phyloP scores from a whole-genome alignment of 1,140 invertebrate species.

The Nomia melanderi region DNA sequence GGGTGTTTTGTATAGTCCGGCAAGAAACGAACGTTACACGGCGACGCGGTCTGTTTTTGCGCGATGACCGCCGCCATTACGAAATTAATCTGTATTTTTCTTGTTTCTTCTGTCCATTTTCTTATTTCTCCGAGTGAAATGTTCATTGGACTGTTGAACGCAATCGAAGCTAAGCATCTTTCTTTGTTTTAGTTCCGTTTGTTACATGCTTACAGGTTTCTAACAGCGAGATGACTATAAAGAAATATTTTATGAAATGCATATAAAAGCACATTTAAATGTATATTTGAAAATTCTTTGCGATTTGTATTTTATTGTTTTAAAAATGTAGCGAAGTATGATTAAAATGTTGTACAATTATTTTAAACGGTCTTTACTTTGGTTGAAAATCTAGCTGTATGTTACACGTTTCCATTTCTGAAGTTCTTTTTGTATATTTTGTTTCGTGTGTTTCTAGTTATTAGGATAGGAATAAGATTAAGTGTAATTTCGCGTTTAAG shows the following conservation, averaged over 20 bases:
- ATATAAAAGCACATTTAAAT: no score
- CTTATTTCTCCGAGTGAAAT: no score
- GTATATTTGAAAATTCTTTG: no score
- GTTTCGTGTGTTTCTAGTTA: not conserved
- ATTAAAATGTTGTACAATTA: not conserved
- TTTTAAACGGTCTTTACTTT: no score
- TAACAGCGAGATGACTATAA: not conserved
- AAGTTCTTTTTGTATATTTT: not conserved
- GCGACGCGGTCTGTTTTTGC: not conserved
- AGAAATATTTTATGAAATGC: no score
- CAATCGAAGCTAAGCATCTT: not conserved
- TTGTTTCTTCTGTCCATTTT: no score
- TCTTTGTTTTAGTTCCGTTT: not conserved
- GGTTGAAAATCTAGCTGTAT: conserved; percentile 8
- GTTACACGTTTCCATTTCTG: not conserved
- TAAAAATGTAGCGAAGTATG: no score
- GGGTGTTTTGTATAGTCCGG: not conserved
- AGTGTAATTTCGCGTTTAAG: not conserved
- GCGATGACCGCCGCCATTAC: not conserved
- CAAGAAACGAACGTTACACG: not conserved
- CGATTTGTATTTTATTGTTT: no score
- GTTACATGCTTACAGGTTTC: not conserved
- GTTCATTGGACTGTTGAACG: not conserved
- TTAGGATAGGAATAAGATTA: not conserved
- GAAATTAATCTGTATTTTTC: not conserved